These are phyloP conservation scores for Aspidapion aeneum DNA, from an alignment of 2,888 invertebrate genomes.

Conservation along the genomic window DNA sequence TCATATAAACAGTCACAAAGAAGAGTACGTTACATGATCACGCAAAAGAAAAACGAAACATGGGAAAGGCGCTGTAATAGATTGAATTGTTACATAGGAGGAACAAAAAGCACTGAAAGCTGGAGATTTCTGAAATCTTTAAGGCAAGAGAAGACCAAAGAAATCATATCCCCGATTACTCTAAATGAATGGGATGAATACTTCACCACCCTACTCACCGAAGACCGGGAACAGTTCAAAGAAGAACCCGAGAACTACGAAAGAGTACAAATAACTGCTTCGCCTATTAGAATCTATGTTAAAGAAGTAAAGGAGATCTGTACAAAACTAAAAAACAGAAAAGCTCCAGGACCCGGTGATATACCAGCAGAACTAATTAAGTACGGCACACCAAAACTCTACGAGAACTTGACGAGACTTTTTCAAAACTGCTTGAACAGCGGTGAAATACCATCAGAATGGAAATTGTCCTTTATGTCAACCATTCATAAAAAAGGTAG, in stretches of 20 bases:
- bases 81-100: slow-evolving; percentile 7
- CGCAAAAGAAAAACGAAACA: slow-evolving; percentile 1
- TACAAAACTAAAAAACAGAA: slow-evolving; percentile 4
- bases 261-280: slow-evolving; percentile 1
- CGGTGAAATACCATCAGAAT: neutral
- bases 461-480: neutral
- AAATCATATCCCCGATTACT: slow-evolving; percentile 7
- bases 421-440: neutral
- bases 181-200: slow-evolving; percentile 3
- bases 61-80: slow-evolving; percentile 8
- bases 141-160: slow-evolving; percentile 1
- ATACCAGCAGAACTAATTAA: slow-evolving; percentile 17
- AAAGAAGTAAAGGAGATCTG: slow-evolving; percentile 4
- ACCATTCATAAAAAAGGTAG: neutral
- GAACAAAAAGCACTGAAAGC: slow-evolving; percentile 8
- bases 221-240: slow-evolving; percentile 1
- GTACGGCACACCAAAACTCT: neutral
- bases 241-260: neutral
- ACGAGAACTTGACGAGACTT: neutral
- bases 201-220: slow-evolving; percentile 1
- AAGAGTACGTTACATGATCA: neutral
- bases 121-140: slow-evolving; percentile 4
- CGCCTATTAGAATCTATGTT: slow-evolving; percentile 3
- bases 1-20: neutral
- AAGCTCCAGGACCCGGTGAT: slow-evolving; percentile 2